phyloP scores from a whole-genome alignment of 2,888 invertebrate genomes.

The Trissolcus brochymenae region DNA sequence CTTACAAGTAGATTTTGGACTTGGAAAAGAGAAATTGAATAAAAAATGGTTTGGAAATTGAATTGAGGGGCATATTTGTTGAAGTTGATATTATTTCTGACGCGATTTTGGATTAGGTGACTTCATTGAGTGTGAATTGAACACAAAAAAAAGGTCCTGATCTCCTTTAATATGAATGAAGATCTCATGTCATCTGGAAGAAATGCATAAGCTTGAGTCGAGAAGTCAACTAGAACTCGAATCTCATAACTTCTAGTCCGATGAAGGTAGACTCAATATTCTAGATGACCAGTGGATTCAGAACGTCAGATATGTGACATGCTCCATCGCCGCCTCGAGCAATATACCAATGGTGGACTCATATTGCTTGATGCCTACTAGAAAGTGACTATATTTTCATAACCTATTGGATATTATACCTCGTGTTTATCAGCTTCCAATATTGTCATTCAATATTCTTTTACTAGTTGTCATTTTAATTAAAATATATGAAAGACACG shows the following conservation, averaged over 20 bases:
- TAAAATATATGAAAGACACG: no score
- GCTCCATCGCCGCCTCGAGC: constrained; percentile 75
- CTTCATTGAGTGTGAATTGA: no score
- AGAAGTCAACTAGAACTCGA: constrained; percentile 69
- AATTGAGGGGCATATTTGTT: no score
- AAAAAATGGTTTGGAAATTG: no score
- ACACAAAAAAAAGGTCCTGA: no score
- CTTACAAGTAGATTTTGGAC: no score
- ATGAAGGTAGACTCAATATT: constrained; percentile 74
- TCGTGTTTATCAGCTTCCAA: constrained; percentile 11
- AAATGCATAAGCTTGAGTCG: constrained; percentile 56
- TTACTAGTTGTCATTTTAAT: no score
- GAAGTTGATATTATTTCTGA: no score
- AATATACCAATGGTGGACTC: constrained; percentile 75
- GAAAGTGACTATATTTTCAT: constrained; percentile 46
- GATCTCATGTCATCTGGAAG: constrained; percentile 44
- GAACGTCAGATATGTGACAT: constrained; percentile 73
- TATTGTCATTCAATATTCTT: constrained; percentile 29
- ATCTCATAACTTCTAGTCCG: constrained; percentile 76
- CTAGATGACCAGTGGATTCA: constrained; percentile 74
- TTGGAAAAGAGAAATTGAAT: no score
- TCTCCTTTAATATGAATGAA: constrained; percentile 1
- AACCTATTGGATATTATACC: constrained; percentile 47
- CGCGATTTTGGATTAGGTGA: no score
- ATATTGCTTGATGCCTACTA: constrained; percentile 69